phyloP scores from a whole-genome alignment of 2,797 vertebrate species.

The Brotogeris chrysoptera region DNA sequence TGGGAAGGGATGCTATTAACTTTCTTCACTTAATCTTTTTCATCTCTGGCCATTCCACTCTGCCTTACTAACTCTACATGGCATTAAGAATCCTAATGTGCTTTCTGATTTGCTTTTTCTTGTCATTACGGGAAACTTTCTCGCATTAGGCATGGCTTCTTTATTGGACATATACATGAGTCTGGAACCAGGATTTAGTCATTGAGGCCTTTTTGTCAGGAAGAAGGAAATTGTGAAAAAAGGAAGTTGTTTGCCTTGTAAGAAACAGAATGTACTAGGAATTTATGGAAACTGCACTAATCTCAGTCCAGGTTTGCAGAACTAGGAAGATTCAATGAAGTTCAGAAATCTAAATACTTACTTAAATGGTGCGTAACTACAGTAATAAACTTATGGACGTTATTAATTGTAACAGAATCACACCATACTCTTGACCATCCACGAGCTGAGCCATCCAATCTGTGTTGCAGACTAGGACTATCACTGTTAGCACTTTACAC shows the following conservation, averaged over 20 bases:
- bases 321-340: background rate
- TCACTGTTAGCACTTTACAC: background rate
- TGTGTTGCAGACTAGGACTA: background rate
- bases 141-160: background rate
- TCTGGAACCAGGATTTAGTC: background rate
- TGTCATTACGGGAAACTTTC: background rate
- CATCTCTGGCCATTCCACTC: slow-evolving; percentile 13
- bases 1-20: slow-evolving; percentile 11
- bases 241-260: background rate
- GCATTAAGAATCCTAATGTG: slow-evolving; percentile 6
- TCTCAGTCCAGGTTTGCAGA: background rate
- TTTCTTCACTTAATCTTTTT: slow-evolving; percentile 7
- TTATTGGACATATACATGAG: background rate
- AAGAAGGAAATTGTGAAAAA: background rate
- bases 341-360: background rate
- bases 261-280: background rate
- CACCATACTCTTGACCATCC: background rate
- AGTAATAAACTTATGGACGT: background rate
- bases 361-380: background rate
- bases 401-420: background rate
- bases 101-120: slow-evolving; percentile 34
- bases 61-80: background rate
- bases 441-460: background rate
- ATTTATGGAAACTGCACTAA: background rate
- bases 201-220: background rate